Conservation (phyloP, 1,140 invertebrate genomes). For the Chelonus insularis region DNA sequence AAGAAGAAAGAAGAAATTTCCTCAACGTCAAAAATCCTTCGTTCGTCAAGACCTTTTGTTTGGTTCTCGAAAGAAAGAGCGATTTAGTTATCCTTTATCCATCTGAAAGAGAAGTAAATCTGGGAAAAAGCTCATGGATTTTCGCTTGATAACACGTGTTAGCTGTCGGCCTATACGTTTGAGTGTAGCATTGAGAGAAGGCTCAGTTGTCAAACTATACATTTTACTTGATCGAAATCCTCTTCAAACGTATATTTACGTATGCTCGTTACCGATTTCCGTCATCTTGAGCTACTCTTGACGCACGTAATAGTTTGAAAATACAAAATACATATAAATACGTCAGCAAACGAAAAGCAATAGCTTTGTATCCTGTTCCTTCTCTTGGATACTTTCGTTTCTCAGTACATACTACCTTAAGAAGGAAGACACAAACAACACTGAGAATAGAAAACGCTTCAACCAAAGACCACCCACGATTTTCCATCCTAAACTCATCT, state of each 20-base stretch:
- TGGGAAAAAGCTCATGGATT: conserved; percentile 1
- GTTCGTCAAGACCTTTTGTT: neutral
- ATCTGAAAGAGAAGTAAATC: conserved; percentile 4
- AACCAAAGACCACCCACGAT: neutral
- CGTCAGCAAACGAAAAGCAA: neutral
- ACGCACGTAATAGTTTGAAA: neutral
- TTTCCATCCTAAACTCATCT: neutral
- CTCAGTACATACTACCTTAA: neutral
- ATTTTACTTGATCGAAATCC: too few relatives aligned
- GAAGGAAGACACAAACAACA: neutral
- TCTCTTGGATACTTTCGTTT: neutral
- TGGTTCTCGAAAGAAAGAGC: conserved; percentile 1
- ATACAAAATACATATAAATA: too few relatives aligned
- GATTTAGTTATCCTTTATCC: conserved; percentile 9
- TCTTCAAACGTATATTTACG: too few relatives aligned
- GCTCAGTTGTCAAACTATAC: neutral
- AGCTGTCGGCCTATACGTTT: conserved; percentile 1
- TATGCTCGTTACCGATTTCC: conserved; percentile 5
- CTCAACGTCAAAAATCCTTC: neutral
- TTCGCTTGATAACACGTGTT: conserved; percentile 6
- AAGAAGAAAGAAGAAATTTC: neutral
- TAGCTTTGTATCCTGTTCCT: neutral
- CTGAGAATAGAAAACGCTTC: neutral
- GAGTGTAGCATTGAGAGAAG: neutral
- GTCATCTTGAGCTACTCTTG: neutral